Evolutionary conservation across 1,140 invertebrate species (phyloP).

Genomic region (Pantala flavescens): DNA sequence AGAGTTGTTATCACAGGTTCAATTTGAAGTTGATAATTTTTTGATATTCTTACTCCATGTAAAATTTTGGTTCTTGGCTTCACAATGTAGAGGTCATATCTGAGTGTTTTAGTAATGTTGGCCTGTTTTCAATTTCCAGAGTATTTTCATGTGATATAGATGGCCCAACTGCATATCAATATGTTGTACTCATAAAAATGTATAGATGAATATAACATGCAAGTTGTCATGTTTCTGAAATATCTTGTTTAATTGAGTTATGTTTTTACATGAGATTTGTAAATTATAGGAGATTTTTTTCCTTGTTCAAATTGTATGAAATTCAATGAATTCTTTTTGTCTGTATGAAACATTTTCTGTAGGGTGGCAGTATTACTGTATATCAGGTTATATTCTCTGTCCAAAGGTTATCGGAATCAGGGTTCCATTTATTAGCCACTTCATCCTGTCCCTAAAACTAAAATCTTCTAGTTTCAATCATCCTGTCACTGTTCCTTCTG

Average conservation of each 20-base stretch:
- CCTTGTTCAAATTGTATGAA: neutral
- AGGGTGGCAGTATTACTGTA: slow-evolving; percentile 4
- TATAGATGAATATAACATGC: neutral
- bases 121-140: neutral
- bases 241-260: neutral
- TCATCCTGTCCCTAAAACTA: neutral
- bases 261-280: neutral
- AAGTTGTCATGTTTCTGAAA: slow-evolving; percentile 2
- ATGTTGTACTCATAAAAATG: neutral
- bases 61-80: neutral
- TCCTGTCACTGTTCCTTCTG: neutral
- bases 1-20: neutral
- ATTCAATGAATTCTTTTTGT: neutral
- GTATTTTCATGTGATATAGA: neutral
- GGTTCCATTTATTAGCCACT: neutral
- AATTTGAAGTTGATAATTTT: too few species aligned
- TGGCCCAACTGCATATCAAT: neutral
- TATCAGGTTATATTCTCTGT: slow-evolving; percentile 3
- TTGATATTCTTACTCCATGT: neutral
- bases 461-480: neutral
- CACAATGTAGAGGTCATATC: neutral
- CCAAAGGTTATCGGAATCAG: slow-evolving; percentile 5
- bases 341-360: neutral
- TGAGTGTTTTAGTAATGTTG: neutral
- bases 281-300: neutral